Evolutionary conservation across 2,113 vertebrate species (phyloP), one percentile per base, ranked within the genome.

Genomic region (Cyphomyrus discorhynchus): DNA sequence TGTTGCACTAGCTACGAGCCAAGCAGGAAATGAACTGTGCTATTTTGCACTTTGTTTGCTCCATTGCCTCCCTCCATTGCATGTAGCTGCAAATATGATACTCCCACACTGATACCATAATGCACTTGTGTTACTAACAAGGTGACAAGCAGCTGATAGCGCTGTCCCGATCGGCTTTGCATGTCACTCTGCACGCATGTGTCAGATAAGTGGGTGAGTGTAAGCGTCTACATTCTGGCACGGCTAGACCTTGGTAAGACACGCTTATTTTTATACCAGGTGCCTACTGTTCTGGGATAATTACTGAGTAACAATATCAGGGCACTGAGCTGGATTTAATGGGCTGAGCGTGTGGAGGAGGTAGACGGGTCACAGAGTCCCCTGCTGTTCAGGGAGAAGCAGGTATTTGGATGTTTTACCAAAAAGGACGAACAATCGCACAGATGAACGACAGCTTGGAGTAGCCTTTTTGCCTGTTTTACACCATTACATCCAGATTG

Each of bases 291-390:
- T 52, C 85, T 70, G 45, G 39, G 62, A 90, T 90, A 90, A 90
- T 90, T 87, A 58, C 85, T 31, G 17, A 87, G 89, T 88, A 74
- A 87, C 74, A 85, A 90, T 90, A 90, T 87, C 49, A 70, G 70
- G 85, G 47, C 56, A 85, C 70, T 87, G 86, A 80, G 49, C 52
- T 70, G 49, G 70, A 49, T 74, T 80, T 90, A 90, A 90, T 90
- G 85, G 89, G 45, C 47, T 87, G 49, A 80, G 46, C 46, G n/a
- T 88, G 87, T 74, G 62, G 77, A 47, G 88, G 88, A 74, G 88
- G 88, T 45, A 49, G 45, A 46, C 27, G 47, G n/a, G 88, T 88
- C 62, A 88, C 58, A 87, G 58, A 77, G 70, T 50, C 21, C 47
- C 84, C 47, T 62, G 85, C 52, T 90, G 88, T 90, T 85, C n/a